A percentile compares a stretch with the other conserved stretches of the same genome.
These are phyloP conservation scores for Petrophora chlorosata DNA, from an alignment of 2,888 invertebrate species.

Conservation along the genomic window DNA sequence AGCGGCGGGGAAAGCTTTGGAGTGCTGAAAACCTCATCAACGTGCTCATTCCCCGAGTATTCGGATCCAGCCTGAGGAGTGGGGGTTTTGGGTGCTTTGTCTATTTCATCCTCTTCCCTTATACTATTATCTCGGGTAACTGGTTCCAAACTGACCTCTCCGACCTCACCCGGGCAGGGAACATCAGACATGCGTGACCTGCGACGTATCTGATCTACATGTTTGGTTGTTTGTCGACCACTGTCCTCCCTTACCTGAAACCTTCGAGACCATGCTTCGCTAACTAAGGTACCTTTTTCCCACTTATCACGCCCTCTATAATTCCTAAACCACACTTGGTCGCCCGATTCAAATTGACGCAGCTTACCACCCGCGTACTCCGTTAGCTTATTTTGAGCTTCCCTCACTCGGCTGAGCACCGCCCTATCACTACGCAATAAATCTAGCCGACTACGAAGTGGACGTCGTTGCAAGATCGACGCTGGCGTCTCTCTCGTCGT, in stretches of 20 bases:
- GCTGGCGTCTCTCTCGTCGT: constrained; percentile 30
- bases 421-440: neutral
- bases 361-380: neutral
- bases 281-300: neutral
- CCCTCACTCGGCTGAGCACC: neutral
- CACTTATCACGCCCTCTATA: neutral
- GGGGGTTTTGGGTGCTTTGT: too few species aligned
- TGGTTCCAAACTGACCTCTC: too few species aligned
- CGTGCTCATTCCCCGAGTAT: too few species aligned
- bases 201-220: neutral
- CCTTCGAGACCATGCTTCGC: neutral
- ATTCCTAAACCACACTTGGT: neutral
- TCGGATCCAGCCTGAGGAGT: neutral
- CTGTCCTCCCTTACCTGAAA: too few species aligned
- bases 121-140: too few species aligned
- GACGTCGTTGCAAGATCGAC: constrained; percentile 18
- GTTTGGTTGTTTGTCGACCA: neutral
- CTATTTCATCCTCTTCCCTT: too few species aligned
- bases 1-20: too few species aligned
- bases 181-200: neutral
- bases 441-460: constrained; percentile 24
- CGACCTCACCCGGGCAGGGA: neutral
- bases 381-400: neutral
- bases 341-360: neutral
- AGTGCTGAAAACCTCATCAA: too few species aligned